Base-by-base conservation (phyloP, 2,797 vertebrate genomes). In the Sternotherus odoratus region DNA sequence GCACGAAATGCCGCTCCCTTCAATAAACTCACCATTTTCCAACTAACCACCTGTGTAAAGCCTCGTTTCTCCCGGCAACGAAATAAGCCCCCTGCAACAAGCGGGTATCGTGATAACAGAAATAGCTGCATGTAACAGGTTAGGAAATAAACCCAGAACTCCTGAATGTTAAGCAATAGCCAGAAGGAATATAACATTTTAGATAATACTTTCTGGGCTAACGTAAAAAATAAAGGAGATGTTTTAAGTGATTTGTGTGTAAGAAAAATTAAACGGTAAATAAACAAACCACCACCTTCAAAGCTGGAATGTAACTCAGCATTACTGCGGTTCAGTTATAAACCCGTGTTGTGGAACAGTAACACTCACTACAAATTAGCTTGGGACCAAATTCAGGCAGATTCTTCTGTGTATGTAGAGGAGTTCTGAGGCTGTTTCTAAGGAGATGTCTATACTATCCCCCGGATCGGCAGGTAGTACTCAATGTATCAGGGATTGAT, bases 211-310 rank as follows among this genome's bases (percentile, higher is more conserved):
- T n/a, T n/a, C n/a, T n/a, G n/a, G n/a, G n/a, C 39, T 84, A 72
- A 39, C 56, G 17, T 79, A 43, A 81, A 87, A 89, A 86, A 46
- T 33, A 86, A 26, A 77, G 43, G 46, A 7, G 4, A 28, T 33
- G 5, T 4, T 63, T 53, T 57, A 86, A 49, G 17, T 85, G 78
- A 51, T 93, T 79, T 12, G 50, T 79, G 24, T 39, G 78, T 63
- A 24, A 85, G 69, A 93, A 93, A 92, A 91, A 88, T 77, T 88
- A 93, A 92, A 89, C 51, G 56, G 72, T 83, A 95, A 94, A 89
- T 77, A 95, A 95, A 92, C 74, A 86, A 30, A 79, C 83, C 78
- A 60, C 83, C 88, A 83, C 53, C 79, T 85, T 92, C 83, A 82
- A 33, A 91, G 72, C 66, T 86, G 74, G 66, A 81, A 87, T 0